A percentile compares a stretch with the other conserved stretches of the same genome.
phyloP scores from a whole-genome alignment of 1,140 invertebrate genomes.

The Thereuonema tuberculata region DNA sequence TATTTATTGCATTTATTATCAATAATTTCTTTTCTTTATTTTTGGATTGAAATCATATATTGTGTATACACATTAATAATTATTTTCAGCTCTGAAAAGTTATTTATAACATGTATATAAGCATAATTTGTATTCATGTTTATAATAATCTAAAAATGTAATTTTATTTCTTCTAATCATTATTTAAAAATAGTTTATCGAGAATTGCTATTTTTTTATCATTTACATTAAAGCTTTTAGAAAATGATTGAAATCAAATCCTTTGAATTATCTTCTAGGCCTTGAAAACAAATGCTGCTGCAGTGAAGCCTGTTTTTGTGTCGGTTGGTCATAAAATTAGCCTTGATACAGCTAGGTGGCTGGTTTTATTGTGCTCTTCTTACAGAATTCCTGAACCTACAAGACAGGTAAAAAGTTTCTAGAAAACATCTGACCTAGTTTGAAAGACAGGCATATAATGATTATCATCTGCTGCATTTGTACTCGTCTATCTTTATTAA shows the following conservation, averaged over 20 bases:
- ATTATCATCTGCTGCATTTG: background rate
- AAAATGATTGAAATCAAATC: background rate
- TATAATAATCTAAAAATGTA: background rate
- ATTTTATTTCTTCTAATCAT: background rate
- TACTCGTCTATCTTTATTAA: background rate
- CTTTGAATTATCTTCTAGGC: slow-evolving; percentile 7
- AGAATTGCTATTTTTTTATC: background rate
- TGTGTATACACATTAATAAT: too few species aligned
- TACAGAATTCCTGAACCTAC: slow-evolving; percentile 32
- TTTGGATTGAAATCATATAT: too few species aligned
- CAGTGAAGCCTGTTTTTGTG: slow-evolving; percentile 30
- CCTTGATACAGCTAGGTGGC: slow-evolving; percentile 26
- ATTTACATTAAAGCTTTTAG: background rate
- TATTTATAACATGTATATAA: too few species aligned
- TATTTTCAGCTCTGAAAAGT: too few species aligned
- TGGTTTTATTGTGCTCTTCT: slow-evolving; percentile 28
- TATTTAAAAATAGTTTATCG: background rate
- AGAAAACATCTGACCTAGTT: background rate
- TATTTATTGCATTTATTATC: too few species aligned
- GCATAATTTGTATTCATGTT: too few species aligned
- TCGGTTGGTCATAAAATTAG: slow-evolving; percentile 31
- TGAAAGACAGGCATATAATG: background rate
- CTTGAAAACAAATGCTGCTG: slow-evolving; percentile 6
- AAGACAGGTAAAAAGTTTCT: slow-evolving; percentile 21
- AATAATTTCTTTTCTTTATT: too few species aligned